phyloP scores from a whole-genome alignment of 2,113 vertebrate genomes.

The Ailurus styani region DNA sequence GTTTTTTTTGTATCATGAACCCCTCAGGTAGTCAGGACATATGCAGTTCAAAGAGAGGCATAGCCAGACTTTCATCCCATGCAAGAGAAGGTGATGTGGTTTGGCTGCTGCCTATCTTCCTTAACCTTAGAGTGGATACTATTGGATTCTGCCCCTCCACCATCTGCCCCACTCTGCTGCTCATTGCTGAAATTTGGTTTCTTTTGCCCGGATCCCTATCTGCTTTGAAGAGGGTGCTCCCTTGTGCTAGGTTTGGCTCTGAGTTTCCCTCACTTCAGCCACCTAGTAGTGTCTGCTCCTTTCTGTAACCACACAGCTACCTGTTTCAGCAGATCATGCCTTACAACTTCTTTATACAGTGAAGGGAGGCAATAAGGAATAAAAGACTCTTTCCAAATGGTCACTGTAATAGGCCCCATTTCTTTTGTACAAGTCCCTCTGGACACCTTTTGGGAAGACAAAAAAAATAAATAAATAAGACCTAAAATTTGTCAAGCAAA shows the following conservation, averaged over 20 bases:
- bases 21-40: background rate
- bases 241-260: background rate
- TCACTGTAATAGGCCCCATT: background rate
- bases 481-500: background rate
- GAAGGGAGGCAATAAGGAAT: background rate
- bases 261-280: background rate
- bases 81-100: too few relatives aligned
- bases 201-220: background rate
- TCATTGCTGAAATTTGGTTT: background rate
- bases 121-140: background rate
- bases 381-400: background rate
- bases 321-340: background rate
- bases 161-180: background rate
- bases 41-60: background rate
- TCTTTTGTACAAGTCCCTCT: background rate
- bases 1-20: rapidly evolving
- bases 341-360: background rate
- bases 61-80: background rate
- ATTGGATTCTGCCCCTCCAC: background rate
- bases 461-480: background rate
- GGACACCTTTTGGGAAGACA: background rate
- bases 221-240: background rate
- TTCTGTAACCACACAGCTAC: background rate
- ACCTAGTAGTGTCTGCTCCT: background rate
- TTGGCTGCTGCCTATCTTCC: background rate